phyloP scores from a whole-genome alignment of 2,113 vertebrate species.

The Cairina moschata region DNA sequence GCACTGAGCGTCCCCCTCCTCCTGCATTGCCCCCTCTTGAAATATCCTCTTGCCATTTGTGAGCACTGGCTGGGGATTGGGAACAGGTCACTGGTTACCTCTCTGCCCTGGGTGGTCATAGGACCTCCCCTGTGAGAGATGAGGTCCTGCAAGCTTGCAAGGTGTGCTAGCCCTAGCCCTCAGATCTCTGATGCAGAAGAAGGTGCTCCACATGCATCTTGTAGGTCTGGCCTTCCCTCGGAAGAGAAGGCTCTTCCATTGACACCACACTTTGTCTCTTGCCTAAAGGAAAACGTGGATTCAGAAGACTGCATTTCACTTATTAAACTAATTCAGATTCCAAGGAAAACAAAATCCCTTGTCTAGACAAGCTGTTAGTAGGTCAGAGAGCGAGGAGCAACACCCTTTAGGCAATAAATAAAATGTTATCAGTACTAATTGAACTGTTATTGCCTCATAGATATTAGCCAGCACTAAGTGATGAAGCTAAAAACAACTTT shows the following conservation, averaged over 20 bases:
- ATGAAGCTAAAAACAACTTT: background rate
- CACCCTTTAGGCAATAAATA: background rate
- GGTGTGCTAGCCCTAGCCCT: background rate
- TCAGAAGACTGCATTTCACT: background rate
- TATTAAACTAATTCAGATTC: background rate
- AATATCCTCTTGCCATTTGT: background rate
- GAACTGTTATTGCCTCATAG: background rate
- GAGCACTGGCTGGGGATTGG: background rate
- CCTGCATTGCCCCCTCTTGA: background rate
- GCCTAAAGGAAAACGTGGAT: background rate
- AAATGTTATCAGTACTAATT: background rate
- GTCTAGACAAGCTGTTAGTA: background rate
- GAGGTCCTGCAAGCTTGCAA: background rate
- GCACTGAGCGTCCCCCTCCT: too few species aligned
- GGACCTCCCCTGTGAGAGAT: accelerated
- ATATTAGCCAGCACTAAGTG: background rate
- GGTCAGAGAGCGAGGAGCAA: background rate
- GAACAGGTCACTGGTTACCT: background rate
- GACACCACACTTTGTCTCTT: background rate
- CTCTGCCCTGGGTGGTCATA: background rate
- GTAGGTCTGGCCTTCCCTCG: background rate
- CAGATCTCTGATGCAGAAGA: background rate
- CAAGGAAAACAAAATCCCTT: background rate
- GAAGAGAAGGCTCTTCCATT: background rate
- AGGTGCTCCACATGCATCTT: background rate